Evolutionary conservation across 2,797 vertebrate genomes (phyloP).

Genomic region (Rhodeus uyekii): DNA sequence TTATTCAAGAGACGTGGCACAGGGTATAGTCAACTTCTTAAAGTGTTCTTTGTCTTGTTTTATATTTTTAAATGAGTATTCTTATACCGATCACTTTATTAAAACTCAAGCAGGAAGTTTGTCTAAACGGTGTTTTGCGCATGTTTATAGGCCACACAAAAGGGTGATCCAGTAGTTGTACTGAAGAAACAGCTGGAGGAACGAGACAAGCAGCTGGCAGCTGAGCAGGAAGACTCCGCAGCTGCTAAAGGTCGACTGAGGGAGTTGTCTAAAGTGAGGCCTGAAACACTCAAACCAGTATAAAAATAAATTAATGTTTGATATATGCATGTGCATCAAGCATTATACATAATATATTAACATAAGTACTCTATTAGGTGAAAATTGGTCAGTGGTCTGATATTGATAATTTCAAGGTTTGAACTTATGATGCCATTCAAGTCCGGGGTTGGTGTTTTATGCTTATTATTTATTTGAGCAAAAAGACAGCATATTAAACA

Average conservation of each 20-base stretch:
- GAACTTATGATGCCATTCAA: background rate
- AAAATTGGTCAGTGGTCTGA: background rate
- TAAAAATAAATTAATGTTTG: background rate
- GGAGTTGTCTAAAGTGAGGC: conserved; percentile 86
- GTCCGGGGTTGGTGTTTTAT: too few species aligned
- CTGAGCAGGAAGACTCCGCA: conserved; percentile 84
- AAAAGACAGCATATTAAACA: background rate
- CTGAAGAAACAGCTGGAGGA: conserved; percentile 94
- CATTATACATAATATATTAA: too few species aligned
- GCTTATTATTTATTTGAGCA: background rate
- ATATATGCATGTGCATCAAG: background rate
- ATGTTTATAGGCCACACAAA: conserved; percentile 85
- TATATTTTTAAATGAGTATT: conserved; percentile 7
- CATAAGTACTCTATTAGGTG: background rate
- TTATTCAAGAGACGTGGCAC: conserved; percentile 91
- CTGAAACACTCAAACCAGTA: background rate
- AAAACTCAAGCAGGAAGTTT: background rate
- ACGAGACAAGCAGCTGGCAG: conserved; percentile 85
- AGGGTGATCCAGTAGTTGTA: conserved; percentile 86
- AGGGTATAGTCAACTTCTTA: conserved; percentile 73
- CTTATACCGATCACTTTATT: background rate
- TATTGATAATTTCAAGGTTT: background rate
- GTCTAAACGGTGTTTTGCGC: background rate
- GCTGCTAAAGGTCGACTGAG: conserved; percentile 84
- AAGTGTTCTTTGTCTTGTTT: background rate